These are phyloP conservation scores for Mormoops blainvillei DNA, from an alignment of 2,113 vertebrate species.

Conservation along the genomic window DNA sequence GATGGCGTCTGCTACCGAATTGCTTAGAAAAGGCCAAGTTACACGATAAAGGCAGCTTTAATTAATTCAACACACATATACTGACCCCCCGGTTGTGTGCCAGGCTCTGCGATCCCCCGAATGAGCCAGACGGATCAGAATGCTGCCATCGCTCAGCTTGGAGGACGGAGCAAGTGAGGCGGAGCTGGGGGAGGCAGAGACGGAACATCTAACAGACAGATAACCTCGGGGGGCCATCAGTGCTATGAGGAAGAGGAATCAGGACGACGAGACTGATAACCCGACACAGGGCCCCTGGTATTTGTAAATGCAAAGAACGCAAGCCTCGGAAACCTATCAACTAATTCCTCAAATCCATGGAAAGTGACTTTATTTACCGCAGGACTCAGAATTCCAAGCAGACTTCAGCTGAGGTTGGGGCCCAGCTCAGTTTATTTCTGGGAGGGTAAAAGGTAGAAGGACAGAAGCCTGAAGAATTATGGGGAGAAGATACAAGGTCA, in stretches of 20 bases:
- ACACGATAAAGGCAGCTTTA: accelerated
- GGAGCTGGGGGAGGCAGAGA: neutral
- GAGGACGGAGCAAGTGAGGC: neutral
- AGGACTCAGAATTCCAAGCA: neutral
- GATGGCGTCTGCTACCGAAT: neutral
- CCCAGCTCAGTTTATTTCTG: neutral
- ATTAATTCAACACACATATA: too few species aligned
- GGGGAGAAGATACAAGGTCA: neutral
- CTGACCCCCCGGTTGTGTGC: neutral
- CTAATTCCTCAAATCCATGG: neutral
- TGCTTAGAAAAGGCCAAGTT: neutral
- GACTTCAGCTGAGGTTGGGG: neutral
- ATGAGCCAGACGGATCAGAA: accelerated
- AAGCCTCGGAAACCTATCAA: neutral
- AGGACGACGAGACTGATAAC: accelerated
- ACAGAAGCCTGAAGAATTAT: neutral
- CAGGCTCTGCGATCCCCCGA: too few species aligned
- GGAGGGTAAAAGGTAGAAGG: neutral
- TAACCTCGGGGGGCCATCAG: neutral
- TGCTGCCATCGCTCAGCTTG: too few species aligned
- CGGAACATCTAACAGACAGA: neutral
- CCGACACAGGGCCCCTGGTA: too few species aligned
- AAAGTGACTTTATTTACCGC: neutral
- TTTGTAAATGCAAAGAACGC: neutral
- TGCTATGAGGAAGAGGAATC: neutral